A percentile compares a stretch with the other conserved stretches of the same genome.
phyloP scores from a whole-genome alignment of 2,113 vertebrate species.

The Lepus americanus region DNA sequence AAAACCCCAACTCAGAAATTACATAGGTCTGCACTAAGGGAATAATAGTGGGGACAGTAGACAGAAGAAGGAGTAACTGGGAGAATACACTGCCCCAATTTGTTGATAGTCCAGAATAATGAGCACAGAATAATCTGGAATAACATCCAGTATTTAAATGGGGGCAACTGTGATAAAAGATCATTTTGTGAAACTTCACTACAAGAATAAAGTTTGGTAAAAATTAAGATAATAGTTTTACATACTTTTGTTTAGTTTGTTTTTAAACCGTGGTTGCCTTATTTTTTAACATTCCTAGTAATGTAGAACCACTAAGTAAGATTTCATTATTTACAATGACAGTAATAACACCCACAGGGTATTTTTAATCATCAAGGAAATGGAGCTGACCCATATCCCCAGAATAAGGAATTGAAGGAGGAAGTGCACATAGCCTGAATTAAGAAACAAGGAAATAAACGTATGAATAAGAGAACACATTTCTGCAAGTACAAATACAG shows the following conservation, averaged over 20 bases:
- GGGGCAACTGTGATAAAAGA: background rate
- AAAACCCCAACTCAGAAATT: background rate
- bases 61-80: background rate
- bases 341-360: background rate
- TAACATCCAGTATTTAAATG: background rate
- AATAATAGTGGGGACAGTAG: background rate
- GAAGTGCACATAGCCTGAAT: background rate
- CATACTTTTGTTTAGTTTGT: background rate
- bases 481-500: background rate
- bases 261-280: background rate
- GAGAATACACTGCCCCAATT: background rate
- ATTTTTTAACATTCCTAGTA: background rate
- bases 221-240: conserved; percentile 12
- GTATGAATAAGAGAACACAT: background rate
- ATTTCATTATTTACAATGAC: conserved; percentile 17
- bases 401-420: background rate
- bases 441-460: background rate
- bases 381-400: background rate
- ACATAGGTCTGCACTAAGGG: background rate
- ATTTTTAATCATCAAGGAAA: background rate
- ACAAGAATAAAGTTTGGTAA: background rate
- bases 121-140: background rate
- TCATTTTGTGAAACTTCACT: background rate
- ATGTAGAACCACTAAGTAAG: background rate
- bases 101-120: background rate